A percentile compares a stretch with the other conserved stretches of the same genome.
Conservation (phyloP, 2,888 invertebrate genomes). For the Celastrina argiolus region DNA sequence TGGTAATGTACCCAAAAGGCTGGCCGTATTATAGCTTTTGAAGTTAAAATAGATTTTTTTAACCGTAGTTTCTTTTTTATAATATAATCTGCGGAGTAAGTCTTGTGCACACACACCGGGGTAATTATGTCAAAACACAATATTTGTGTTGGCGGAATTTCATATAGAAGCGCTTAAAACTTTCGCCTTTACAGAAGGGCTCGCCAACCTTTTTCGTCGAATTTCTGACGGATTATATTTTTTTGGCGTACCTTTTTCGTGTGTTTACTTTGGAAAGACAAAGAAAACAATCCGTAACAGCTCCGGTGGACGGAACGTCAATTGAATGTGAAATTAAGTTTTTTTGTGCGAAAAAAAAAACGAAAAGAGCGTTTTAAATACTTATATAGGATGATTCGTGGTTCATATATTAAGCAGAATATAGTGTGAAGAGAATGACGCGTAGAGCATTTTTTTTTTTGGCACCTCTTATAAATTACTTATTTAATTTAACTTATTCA, state of each 20-base stretch:
- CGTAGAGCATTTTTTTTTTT: no score
- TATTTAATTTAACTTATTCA: no score
- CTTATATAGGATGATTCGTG: no score
- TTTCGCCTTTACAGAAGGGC: slow-evolving; percentile 27
- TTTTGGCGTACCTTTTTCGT: not conserved
- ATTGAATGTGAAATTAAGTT: not conserved
- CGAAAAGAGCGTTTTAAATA: not conserved
- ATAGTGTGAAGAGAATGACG: no score
- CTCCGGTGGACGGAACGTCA: not conserved
- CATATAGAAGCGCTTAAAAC: slow-evolving; percentile 33
- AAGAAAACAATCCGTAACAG: not conserved
- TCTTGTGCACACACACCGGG: not conserved
- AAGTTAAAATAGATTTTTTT: no score
- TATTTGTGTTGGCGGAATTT: slow-evolving; percentile 37
- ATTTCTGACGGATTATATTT: not conserved
- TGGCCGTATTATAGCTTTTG: no score
- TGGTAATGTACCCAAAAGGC: no score
- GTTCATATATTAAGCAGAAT: no score
- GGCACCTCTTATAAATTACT: no score
- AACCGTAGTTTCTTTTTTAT: no score
- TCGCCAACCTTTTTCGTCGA: not conserved
- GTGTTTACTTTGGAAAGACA: not conserved
- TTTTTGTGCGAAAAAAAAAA: not conserved
- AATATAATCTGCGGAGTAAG: not conserved
- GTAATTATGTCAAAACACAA: slow-evolving; percentile 36